phyloP scores from a whole-genome alignment of 2,113 vertebrate genomes.

The Cebidichthys violaceus region DNA sequence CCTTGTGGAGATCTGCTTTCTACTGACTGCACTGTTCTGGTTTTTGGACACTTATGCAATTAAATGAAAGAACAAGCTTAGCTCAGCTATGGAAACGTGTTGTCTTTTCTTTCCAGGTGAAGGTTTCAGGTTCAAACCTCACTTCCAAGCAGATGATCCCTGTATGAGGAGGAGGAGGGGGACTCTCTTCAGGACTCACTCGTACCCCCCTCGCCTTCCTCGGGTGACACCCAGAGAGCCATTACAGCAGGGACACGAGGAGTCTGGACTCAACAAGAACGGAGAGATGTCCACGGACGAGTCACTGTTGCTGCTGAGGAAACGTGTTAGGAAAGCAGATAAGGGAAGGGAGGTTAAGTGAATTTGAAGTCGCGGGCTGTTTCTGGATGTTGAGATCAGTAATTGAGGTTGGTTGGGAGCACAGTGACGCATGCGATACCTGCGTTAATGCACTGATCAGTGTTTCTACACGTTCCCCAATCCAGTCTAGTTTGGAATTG shows the following conservation, averaged over 20 bases:
- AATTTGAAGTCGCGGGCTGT: not conserved
- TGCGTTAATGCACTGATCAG: not conserved
- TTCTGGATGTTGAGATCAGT: not conserved
- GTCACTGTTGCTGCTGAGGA: not conserved
- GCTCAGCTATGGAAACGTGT: not conserved
- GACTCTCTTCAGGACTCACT: slow-evolving; percentile 18
- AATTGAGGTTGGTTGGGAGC: not conserved
- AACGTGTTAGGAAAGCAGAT: not conserved
- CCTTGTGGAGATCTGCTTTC: not conserved
- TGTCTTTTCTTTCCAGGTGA: not conserved
- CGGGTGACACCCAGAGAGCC: not conserved
- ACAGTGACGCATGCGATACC: too few species aligned
- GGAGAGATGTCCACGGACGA: not conserved
- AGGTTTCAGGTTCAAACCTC: not conserved
- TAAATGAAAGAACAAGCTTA: not conserved
- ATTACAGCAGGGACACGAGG: not conserved
- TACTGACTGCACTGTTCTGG: not conserved
- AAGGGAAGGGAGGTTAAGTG: not conserved
- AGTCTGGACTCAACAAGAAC: not conserved
- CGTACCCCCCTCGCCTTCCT: not conserved
- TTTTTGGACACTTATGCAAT: not conserved
- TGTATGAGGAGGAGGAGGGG: not conserved
- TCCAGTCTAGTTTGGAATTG: not conserved
- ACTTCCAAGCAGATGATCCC: not conserved
- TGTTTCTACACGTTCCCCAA: not conserved